Base-by-base conservation (phyloP, 2,888 invertebrate genomes). In the Ophion ventricosus region DNA sequence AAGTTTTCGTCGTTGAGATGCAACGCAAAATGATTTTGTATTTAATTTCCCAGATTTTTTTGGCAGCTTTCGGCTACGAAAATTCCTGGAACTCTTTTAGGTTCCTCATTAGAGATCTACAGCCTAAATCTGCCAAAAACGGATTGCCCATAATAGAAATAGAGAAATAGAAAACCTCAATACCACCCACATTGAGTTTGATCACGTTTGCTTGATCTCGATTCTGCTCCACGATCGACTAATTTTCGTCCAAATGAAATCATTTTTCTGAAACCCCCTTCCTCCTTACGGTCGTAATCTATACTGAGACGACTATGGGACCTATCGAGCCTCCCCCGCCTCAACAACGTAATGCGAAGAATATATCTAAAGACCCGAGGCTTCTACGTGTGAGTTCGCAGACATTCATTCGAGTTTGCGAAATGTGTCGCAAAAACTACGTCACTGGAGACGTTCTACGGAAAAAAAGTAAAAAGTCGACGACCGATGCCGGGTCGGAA, bases 401-500 rank as follows among this genome's bases (percentile, higher is more conserved):
- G 35, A 35, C 35, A 7, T 35, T 5, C 35, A 5, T 5, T 35
- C 35, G 35, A 35, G 35, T 35, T 8, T 35, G 35, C 35, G 35
- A 35, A 35, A 35, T 17, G 49, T 4, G 49, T 17, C 43, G 49
- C 49, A 49, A 49, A 49, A 49, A 49, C 14, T 17, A 49, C 49
- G 49, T 49, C 17, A 49, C 14, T 17, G 49, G 3, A 14, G 20
- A 11, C 17, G 17, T 56, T 17, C 40, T n/a, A 54, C 54, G 35
- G 49, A 49, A 57, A 72, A 40, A 35, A 35, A 35, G 35, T 35
- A 7, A 35, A 76, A 66, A 26, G 40, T 81, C 70, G 64, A 80
- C 69, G 74, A 74, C 61, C 54, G 57, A 72, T 80, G 76, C 17
- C 72, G 23, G 63, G 49, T 80, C 56, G 69, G 8, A 64, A 67